phyloP scores from a whole-genome alignment of 2,888 invertebrate genomes.

The Pollenia labialis region DNA sequence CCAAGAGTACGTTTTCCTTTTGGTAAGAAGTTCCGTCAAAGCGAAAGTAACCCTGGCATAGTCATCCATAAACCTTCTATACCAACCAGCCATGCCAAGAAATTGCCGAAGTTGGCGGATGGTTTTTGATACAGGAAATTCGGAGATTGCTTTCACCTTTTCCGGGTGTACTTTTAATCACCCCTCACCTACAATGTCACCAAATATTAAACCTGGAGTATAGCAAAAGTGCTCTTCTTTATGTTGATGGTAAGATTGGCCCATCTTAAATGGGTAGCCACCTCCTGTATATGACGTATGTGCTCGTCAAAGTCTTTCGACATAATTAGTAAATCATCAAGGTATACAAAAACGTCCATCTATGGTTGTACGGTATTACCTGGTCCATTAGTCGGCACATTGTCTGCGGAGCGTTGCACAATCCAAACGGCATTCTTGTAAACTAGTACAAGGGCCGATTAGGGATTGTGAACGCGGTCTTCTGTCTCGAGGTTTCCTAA shows the following conservation, averaged over 20 bases:
- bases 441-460: not conserved
- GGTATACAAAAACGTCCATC: conserved; percentile 18
- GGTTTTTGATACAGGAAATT: not conserved
- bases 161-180: not conserved
- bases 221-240: not conserved
- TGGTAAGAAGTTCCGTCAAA: not conserved
- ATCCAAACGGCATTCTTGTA: too few species aligned
- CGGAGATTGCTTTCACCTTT: not conserved
- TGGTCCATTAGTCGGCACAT: conserved; percentile 32
- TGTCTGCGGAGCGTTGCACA: not conserved
- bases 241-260: conserved; percentile 1
- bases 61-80: conserved; percentile 18
- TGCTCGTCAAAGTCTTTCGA: conserved; percentile 16
- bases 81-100: conserved; percentile 8
- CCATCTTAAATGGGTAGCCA: not conserved
- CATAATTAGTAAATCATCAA: conserved; percentile 6
- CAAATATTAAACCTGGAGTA: not conserved
- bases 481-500: not conserved
- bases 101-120: not conserved
- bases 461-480: conserved; percentile 33
- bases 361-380: conserved; percentile 14
- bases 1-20: not conserved
- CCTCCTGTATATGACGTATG: not conserved
- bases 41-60: not conserved
- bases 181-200: conserved; percentile 4